phyloP scores from a whole-genome alignment of 1,140 invertebrate genomes.

The Tribolium madens region DNA sequence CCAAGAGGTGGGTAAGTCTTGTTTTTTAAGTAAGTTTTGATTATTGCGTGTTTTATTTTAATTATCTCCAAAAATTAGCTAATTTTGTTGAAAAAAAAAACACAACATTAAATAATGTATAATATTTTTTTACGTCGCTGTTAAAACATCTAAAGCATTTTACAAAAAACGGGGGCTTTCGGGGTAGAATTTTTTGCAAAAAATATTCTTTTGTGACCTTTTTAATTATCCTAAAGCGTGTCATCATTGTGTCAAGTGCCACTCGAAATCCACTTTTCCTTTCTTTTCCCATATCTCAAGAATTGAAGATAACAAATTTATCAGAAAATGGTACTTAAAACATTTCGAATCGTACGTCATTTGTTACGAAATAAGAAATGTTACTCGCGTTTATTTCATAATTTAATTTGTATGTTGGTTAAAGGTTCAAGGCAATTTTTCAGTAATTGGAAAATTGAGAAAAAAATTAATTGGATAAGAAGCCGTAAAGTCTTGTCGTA shows the following conservation, averaged over 20 bases:
- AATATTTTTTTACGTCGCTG: not conserved
- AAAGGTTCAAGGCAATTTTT: slow-evolving; percentile 12
- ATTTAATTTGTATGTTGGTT: not conserved
- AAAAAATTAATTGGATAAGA: slow-evolving; percentile 30
- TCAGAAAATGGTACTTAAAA: not conserved
- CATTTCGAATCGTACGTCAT: not conserved
- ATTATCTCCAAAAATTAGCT: slow-evolving; percentile 5
- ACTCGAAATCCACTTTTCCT: not conserved
- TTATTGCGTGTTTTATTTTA: slow-evolving; percentile 45
- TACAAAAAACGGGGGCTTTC: not conserved
- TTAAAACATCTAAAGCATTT: not conserved
- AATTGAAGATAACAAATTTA: not conserved
- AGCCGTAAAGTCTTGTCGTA: not conserved
- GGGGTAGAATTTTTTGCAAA: not conserved
- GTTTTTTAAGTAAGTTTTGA: slow-evolving; percentile 39
- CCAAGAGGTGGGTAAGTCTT: slow-evolving; percentile 75
- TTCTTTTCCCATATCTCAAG: not conserved
- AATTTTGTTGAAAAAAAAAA: too few relatives aligned
- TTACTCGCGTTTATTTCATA: not conserved
- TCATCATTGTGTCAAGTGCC: not conserved
- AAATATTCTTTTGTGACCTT: not conserved
- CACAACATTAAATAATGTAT: not conserved
- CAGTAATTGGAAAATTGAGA: slow-evolving; percentile 8
- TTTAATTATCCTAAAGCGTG: not conserved
- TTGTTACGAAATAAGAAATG: not conserved